These are phyloP conservation scores for Elanus axillaris DNA, from an alignment of 2,113 vertebrate species.

Conservation along the genomic window DNA sequence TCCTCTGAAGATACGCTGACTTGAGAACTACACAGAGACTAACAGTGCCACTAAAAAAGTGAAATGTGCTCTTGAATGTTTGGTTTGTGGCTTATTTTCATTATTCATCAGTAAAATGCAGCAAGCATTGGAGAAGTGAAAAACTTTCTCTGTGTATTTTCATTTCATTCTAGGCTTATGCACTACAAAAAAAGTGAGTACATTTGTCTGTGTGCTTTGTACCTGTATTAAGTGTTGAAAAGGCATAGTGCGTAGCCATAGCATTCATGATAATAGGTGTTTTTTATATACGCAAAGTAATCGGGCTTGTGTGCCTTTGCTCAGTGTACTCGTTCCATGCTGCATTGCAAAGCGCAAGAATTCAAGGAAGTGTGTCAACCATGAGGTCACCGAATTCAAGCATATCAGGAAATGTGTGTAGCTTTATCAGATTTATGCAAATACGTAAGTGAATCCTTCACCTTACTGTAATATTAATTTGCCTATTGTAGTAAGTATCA, in stretches of 20 bases:
- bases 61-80: background rate
- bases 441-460: background rate
- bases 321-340: background rate
- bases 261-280: background rate
- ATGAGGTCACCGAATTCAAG: background rate
- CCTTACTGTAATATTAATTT: background rate
- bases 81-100: background rate
- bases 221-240: background rate
- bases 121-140: background rate
- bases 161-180: background rate
- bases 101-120: background rate
- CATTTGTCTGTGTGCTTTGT: background rate
- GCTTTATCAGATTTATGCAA: background rate
- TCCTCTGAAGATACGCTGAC: background rate
- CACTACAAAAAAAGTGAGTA: background rate
- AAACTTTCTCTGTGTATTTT: background rate
- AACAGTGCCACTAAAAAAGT: background rate
- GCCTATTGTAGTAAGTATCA: background rate
- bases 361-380: background rate
- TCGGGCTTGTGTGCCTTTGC: background rate
- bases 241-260: background rate
- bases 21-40: background rate
- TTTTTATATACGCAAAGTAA: background rate
- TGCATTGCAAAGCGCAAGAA: background rate
- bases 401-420: slow-evolving; percentile 11